Evolutionary conservation across 1,140 invertebrate genomes (phyloP).

Genomic region (Octopus bimaculoides): DNA sequence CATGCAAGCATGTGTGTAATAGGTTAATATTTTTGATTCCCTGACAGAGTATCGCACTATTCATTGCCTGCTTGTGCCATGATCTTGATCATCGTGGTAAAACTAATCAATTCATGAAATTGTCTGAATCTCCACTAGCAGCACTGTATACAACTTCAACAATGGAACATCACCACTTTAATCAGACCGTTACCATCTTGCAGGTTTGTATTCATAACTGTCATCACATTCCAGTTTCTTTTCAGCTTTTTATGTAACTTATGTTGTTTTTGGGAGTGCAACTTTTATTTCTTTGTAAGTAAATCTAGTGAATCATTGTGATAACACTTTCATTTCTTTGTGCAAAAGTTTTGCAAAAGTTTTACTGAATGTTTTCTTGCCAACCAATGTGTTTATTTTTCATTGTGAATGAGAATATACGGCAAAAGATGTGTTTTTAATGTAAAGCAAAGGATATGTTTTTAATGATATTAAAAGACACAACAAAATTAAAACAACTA

Average conservation of each 20-base stretch:
- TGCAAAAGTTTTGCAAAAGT: too few species aligned
- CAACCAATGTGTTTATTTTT: too few species aligned
- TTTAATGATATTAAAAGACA: too few species aligned
- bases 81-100: conserved; percentile 94
- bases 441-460: too few species aligned
- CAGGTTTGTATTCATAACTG: conserved; percentile 60
- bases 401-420: too few species aligned
- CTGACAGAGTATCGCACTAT: conserved; percentile 68
- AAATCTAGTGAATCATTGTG: background rate
- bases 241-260: background rate
- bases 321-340: too few species aligned
- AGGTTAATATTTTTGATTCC: too few species aligned
- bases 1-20: too few species aligned
- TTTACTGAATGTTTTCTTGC: too few species aligned
- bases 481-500: too few species aligned
- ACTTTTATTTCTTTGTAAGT: background rate
- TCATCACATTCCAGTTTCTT: background rate
- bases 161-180: conserved; percentile 85
- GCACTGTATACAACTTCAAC: conserved; percentile 80
- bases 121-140: conserved; percentile 76
- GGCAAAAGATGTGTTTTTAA: too few species aligned
- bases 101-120: conserved; percentile 93
- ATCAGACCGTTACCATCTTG: conserved; percentile 80
- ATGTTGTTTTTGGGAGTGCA: background rate
- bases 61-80: conserved; percentile 94